Evolutionary conservation across 2,113 vertebrate species (phyloP).

Genomic region (Halichoerus grypus): DNA sequence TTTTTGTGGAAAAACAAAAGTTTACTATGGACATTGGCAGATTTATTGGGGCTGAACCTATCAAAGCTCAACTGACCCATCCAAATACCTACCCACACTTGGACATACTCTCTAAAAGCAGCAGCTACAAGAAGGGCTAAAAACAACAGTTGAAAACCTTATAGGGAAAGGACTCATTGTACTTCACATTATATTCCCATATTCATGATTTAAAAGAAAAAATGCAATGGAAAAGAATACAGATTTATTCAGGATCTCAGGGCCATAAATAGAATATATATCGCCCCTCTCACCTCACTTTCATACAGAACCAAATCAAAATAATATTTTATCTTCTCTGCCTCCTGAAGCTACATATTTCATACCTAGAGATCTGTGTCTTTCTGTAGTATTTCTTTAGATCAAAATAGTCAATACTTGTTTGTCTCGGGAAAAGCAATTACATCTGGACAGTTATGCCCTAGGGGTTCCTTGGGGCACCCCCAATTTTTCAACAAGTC

Average conservation of each 20-base stretch:
- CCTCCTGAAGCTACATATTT: not conserved
- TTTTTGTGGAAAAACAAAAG: not conserved
- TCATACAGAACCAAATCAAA: not conserved
- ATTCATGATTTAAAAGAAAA: not conserved
- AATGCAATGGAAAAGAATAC: not conserved
- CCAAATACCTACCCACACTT: not conserved
- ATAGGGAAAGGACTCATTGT: not conserved
- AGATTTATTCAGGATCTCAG: not conserved
- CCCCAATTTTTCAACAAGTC: slow-evolving; percentile 2
- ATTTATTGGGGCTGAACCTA: not conserved
- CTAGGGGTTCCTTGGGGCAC: not conserved
- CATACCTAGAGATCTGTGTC: not conserved
- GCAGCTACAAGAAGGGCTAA: not conserved
- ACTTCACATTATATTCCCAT: not conserved
- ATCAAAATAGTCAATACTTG: not conserved
- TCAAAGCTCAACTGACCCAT: not conserved
- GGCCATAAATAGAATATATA: not conserved
- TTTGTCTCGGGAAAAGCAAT: not conserved
- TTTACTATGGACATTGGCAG: not conserved
- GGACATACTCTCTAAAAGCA: not conserved
- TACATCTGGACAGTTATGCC: not conserved
- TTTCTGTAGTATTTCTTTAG: not conserved
- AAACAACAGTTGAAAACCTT: not conserved
- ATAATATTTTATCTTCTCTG: not conserved
- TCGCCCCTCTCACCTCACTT: not conserved